A percentile compares a stretch with the other conserved stretches of the same genome.
Conservation (phyloP, 2,888 invertebrate genomes). For the Leptinotarsa peninsularis region DNA sequence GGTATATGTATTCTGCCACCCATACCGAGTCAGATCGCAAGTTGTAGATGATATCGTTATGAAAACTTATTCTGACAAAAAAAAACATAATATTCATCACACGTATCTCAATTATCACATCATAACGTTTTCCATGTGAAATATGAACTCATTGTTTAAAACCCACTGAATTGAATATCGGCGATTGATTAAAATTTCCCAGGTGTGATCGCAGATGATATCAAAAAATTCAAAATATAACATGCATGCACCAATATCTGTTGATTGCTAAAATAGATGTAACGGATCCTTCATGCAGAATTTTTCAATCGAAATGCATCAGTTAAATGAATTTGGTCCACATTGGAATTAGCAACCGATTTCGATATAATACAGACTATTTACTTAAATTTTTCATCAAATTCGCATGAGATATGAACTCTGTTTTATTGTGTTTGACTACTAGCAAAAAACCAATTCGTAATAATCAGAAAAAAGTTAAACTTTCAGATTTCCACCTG, state of each 20-base stretch:
- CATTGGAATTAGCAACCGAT: background rate
- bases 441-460: too few relatives aligned
- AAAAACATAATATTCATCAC: background rate
- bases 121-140: background rate
- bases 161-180: background rate
- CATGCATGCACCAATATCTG: background rate
- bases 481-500: too few relatives aligned
- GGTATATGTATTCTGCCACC: too few relatives aligned
- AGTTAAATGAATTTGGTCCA: background rate
- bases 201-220: background rate
- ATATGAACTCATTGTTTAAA: background rate
- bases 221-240: background rate
- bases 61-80: too few relatives aligned
- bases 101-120: background rate
- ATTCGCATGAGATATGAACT: too few relatives aligned
- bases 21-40: too few relatives aligned
- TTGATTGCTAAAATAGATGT: background rate
- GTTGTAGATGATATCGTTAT: too few relatives aligned
- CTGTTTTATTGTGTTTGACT: too few relatives aligned
- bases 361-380: background rate
- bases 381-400: background rate
- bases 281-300: background rate
- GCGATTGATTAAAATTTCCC: background rate
- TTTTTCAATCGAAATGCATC: background rate
- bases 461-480: too few relatives aligned